Conservation (phyloP, 1,140 invertebrate genomes). For the Pseudomyrmex concolor region DNA sequence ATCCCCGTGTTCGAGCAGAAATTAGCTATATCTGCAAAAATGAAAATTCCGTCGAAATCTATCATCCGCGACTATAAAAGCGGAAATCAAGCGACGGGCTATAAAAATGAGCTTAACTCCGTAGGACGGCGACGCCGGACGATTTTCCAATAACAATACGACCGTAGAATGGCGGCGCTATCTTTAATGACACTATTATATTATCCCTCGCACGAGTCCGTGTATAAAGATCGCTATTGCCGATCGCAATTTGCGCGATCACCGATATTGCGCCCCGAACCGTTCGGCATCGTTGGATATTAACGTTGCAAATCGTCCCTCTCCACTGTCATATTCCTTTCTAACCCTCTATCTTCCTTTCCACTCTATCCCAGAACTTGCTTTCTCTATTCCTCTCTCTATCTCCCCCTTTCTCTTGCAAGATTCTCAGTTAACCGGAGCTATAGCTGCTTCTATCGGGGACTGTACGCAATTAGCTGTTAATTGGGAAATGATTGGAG, state of each 20-base stretch:
- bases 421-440: slow-evolving; percentile 58
- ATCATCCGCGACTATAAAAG: slow-evolving; percentile 44
- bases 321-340: background rate
- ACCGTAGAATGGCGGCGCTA: slow-evolving; percentile 47
- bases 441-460: slow-evolving; percentile 67
- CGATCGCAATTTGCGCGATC: slow-evolving; percentile 74
- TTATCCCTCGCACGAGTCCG: slow-evolving; percentile 48
- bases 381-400: background rate
- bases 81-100: slow-evolving; percentile 30
- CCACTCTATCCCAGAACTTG: slow-evolving; percentile 9
- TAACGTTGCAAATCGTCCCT: slow-evolving; percentile 60
- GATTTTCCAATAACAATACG: slow-evolving; percentile 61
- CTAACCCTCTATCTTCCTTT: slow-evolving; percentile 26
- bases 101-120: slow-evolving; percentile 49
- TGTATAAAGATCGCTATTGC: slow-evolving; percentile 68
- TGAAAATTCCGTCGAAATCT: slow-evolving; percentile 37
- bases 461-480: slow-evolving; percentile 81
- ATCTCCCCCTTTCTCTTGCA: background rate
- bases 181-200: slow-evolving; percentile 59
- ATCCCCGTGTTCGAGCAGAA: background rate
- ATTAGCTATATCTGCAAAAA: slow-evolving; percentile 24
- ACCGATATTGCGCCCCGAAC: slow-evolving; percentile 68
- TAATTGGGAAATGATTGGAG: slow-evolving; percentile 83
- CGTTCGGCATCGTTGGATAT: slow-evolving; percentile 71
- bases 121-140: slow-evolving; percentile 29